Percentiles rank a stretch among this genome's conserved stretches.
phyloP scores from a whole-genome alignment of 1,140 invertebrate genomes.

The Cataglyphis hispanica region DNA sequence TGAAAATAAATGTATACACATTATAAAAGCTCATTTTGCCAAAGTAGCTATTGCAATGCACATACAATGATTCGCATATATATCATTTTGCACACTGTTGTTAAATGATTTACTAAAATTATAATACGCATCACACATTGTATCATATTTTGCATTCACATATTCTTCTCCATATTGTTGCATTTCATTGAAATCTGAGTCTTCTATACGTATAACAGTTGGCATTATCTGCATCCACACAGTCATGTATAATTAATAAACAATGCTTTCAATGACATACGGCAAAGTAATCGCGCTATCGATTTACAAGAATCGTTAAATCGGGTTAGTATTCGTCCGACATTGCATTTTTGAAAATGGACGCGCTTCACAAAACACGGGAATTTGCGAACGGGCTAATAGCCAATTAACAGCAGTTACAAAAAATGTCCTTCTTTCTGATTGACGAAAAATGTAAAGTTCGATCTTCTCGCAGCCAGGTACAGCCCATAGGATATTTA shows the following conservation, averaged over 20 bases:
- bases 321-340: constrained; percentile 20
- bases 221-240: constrained; percentile 34
- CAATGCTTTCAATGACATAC: constrained; percentile 48
- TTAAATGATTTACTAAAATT: constrained; percentile 14
- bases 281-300: constrained; percentile 41
- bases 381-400: constrained; percentile 6
- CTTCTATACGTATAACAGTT: constrained; percentile 10
- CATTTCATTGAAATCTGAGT: constrained; percentile 28
- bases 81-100: constrained; percentile 15
- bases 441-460: neutral
- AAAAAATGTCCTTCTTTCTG: constrained; percentile 19
- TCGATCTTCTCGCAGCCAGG: neutral
- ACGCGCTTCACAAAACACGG: neutral
- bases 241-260: constrained; percentile 52
- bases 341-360: constrained; percentile 5
- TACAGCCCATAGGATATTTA: constrained; percentile 18
- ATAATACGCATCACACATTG: constrained; percentile 9
- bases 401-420: constrained; percentile 12
- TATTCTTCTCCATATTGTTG: constrained; percentile 6
- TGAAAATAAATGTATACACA: constrained; percentile 39
- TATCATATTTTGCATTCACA: constrained; percentile 21
- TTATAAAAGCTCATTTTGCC: constrained; percentile 31
- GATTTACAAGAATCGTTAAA: constrained; percentile 37
- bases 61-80: constrained; percentile 19
- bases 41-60: neutral